Evolutionary conservation across 2,888 invertebrate genomes (phyloP).

Genomic region (Osmoderma eremita): DNA sequence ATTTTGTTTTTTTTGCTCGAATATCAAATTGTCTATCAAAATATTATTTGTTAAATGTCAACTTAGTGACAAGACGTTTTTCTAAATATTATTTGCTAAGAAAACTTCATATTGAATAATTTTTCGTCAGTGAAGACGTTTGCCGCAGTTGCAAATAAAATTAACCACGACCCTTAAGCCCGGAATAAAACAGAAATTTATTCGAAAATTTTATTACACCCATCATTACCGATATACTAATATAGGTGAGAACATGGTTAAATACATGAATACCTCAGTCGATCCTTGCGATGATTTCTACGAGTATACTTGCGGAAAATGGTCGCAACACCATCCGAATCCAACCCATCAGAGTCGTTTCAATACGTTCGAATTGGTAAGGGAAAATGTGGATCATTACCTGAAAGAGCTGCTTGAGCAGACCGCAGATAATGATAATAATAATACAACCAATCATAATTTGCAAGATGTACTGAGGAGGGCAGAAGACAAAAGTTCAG

Average conservation of each 20-base stretch:
- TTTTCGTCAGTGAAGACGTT: too few species aligned
- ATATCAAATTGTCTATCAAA: too few species aligned
- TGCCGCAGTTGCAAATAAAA: too few species aligned
- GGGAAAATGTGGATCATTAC: constrained; percentile 80
- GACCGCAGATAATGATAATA: constrained; percentile 6
- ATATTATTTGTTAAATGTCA: too few species aligned
- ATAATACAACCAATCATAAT: background rate
- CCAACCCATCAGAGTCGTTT: constrained; percentile 89
- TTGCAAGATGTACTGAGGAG: constrained; percentile 5
- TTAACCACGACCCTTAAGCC: too few species aligned
- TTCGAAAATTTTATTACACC: too few species aligned
- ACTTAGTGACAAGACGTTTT: too few species aligned
- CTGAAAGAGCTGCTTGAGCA: constrained; percentile 71
- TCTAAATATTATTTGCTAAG: too few species aligned
- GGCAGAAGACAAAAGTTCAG: constrained; percentile 3
- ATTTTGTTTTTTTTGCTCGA: too few species aligned
- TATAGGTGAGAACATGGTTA: constrained; percentile 74
- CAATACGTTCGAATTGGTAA: constrained; percentile 89
- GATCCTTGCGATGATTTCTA: constrained; percentile 88
- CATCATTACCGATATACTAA: too few species aligned
- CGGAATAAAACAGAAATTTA: too few species aligned
- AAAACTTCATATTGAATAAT: too few species aligned
- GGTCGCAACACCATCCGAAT: constrained; percentile 85
- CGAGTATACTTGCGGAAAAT: constrained; percentile 87
- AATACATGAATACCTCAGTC: constrained; percentile 77